Evolutionary conservation across 2,888 invertebrate species (phyloP).

Genomic region (Slavum lentiscoides): DNA sequence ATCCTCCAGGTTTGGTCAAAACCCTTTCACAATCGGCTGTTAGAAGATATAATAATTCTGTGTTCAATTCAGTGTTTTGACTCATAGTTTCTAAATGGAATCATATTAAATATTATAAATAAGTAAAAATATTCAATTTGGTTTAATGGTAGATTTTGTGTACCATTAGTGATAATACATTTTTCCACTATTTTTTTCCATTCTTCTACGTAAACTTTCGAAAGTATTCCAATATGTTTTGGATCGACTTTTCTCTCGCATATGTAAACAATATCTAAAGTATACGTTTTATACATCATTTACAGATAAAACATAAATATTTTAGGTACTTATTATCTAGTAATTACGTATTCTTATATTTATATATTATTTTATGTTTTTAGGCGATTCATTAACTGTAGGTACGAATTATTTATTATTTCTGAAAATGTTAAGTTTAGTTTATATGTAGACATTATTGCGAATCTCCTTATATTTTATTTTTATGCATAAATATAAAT

Average conservation of each 20-base stretch:
- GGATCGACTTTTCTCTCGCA: slow-evolving; percentile 37
- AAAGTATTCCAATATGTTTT: slow-evolving; percentile 18
- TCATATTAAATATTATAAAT: not conserved
- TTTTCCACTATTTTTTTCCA: slow-evolving; percentile 48
- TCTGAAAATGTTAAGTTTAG: not conserved
- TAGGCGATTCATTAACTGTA: not conserved
- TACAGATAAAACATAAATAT: no score
- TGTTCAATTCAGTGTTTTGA: slow-evolving; percentile 62
- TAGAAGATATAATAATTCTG: slow-evolving; percentile 64
- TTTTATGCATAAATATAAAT: not conserved
- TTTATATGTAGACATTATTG: no score
- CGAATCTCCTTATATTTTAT: not conserved
- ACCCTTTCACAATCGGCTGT: slow-evolving; percentile 69
- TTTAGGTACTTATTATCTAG: not conserved
- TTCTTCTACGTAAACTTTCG: slow-evolving; percentile 17
- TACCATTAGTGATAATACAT: slow-evolving; percentile 36
- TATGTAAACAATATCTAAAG: slow-evolving; percentile 39
- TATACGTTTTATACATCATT: not conserved
- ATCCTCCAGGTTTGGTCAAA: slow-evolving; percentile 67
- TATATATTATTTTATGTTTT: not conserved
- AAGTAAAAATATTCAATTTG: not conserved
- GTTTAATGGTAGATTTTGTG: not conserved
- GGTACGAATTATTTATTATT: not conserved
- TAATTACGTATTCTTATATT: not conserved
- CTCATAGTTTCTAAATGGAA: slow-evolving; percentile 50